Base-by-base conservation (phyloP, 2,888 invertebrate genomes). In the Chaetogeoica ovagalla region DNA sequence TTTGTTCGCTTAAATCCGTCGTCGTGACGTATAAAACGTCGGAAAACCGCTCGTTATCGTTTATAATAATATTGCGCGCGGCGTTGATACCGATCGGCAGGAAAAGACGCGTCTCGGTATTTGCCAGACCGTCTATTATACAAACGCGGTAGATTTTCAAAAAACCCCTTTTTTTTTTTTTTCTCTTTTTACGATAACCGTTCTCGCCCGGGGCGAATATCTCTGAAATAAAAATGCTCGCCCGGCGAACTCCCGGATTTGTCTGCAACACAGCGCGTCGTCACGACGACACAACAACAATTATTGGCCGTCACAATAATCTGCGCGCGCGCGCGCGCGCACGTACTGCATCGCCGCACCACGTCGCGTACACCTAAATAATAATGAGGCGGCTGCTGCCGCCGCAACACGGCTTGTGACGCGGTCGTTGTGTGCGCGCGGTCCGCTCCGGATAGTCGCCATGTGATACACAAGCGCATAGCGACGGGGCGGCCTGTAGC, bases 71-170 rank as follows among this genome's bases (percentile, higher is more conserved):
- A 55, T 52, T 9, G 17, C 39, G 57, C 75, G 75, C 66, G 23
- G 57, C n/a, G n/a, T n/a, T 43, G 75, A 75, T 75, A 66, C 75
- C 13, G 75, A 75, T 75, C 75, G 43, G 74, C 65, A 43, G 21
- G 37, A 62, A 37, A 60, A 37, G 65, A 55, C 65, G 11, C 15
- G 11, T 9, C 52, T 52, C 52, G n/a, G 57, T n/a, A 66, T 43
- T 75, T 75, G 59, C 59, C 66, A 23, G 75, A 75, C 59, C 66
- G 59, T 59, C 66, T 23, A 55, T 37, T 5, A 19, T 55, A 55
- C 17, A 19, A 19, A 55, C 17, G 19, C 2, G 19, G 19, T 55
- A 55, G 4, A 63, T 43, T 23, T 19, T 17, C n/a, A 75, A 57
- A 59, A 68, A 43, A 43, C 66, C 59, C 66, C n/a, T n/a, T n/a